Evolutionary conservation across 92 coral and sea anemone species (phyloP), one percentile per base, ranked within the genome.

Genomic region (Phenganax marumi): DNA sequence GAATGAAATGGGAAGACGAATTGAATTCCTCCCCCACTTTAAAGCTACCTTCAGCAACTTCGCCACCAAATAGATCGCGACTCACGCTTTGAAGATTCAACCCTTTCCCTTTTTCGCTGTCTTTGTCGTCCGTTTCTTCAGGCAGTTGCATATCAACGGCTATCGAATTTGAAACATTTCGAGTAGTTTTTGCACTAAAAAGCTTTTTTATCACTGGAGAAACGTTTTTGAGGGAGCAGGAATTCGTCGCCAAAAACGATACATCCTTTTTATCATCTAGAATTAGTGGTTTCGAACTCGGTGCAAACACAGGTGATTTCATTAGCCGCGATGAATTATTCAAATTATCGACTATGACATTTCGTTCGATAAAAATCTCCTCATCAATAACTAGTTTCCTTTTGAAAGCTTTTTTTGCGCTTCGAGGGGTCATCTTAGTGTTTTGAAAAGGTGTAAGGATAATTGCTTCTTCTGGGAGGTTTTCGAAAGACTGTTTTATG

Each of bases 301-400:
- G 54, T 9, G 73, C 83, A n/a, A 78, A 10, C 8, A 61, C 83
- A 8, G 83, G 83, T 10, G 50, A 6, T 25, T 18, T 24, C 19
- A 52, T 13, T 3, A 78, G 60, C 18, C 9, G 46, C 0, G 73
- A 47, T 18, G 83, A 10, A 19, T 78, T 62, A 12, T 61, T 78
- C 18, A 78, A 12, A 21, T 78, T 47, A 10, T 62, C 73, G 25
- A 78, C 61, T 10, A 61, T 25, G 7, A 14, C 73, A 12, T 61
- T 43, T 7, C 83, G 83, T 2, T 60, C 73, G 47, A 78, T 78
- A 19, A 72, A 61, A 3, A 78, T 78, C 13, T 56, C 83, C 5
- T 43, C 17, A 33, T 78, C 83, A 47, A 78, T 62, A 8, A 63
- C n/a, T 7, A 78, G 83, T 49, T 78, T 78, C 0, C 83, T 71